Conservation (phyloP, 2,888 invertebrate genomes). For the Hemicrepidius hirtus region DNA sequence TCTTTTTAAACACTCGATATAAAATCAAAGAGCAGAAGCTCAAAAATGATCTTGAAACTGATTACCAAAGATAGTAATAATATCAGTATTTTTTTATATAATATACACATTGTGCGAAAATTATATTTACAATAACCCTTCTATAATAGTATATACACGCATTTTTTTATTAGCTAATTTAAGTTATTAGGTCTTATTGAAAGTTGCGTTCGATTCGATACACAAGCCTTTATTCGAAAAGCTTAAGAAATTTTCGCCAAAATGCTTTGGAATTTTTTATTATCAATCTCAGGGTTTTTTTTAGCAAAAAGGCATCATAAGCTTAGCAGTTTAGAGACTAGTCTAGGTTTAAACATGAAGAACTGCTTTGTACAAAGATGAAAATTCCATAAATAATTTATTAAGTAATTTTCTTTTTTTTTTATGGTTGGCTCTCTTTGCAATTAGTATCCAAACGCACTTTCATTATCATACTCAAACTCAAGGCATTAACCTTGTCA, state of each 20-base stretch:
- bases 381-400: background rate
- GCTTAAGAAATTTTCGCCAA: constrained; percentile 13
- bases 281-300: background rate
- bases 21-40: constrained; percentile 12
- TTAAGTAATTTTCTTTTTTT: too few relatives aligned
- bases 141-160: constrained; percentile 37
- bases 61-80: constrained; percentile 21
- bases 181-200: constrained; percentile 41
- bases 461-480: constrained; percentile 1
- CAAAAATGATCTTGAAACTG: constrained; percentile 9
- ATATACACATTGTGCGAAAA: constrained; percentile 35
- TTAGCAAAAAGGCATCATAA: constrained; percentile 17
- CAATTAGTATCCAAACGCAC: constrained; percentile 4
- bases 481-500: background rate
- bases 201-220: constrained; percentile 30
- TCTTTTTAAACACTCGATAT: too few relatives aligned
- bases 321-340: constrained; percentile 14
- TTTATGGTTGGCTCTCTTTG: too few relatives aligned
- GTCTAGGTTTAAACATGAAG: background rate
- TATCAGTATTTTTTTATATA: constrained; percentile 30
- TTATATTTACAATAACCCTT: constrained; percentile 40
- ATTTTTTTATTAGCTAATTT: constrained; percentile 32
- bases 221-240: constrained; percentile 27
- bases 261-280: constrained; percentile 9
- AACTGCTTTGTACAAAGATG: background rate